Evolutionary conservation across 2,888 invertebrate species (phyloP), one percentile per base, ranked within the genome.

Genomic region (Tetanocera ferruginea): DNA sequence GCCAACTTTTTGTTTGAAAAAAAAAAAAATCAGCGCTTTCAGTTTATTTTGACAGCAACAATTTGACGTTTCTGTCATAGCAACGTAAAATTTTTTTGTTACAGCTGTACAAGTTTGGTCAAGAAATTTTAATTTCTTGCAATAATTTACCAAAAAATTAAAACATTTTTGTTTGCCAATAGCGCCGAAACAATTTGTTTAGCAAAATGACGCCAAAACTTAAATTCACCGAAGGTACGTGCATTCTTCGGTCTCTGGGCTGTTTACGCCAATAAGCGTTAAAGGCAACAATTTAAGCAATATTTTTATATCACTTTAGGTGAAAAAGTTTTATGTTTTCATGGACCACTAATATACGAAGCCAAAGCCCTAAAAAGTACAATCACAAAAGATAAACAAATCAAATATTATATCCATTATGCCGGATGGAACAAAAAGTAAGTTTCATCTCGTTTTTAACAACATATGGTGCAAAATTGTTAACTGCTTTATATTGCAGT

Each of bases 351-450:
- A 37, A 95, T 98, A 83, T 98, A 98, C 89, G 98, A 98, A 91
- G 98, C 98, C 52, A 98, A 98, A 93, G 97, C 97, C 87, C 92
- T 98, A 34, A 97, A 96, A 90, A 93, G 94, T 82, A 93, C 94
- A 75, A 91, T 95, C 81, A 93, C 94, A 2, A 96, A 96, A 89
- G 97, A 97, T 83, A 97, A 97, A 89, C 94, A 94, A 89, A 92
- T 96, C 8, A 94, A 96, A 87, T 98, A 98, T 90, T 94, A 96
- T 79, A 97, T 98, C 82, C 98, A 98, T 90, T 98, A 98, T 89
- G 97, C 97, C 82, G 98, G 98, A 2, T 98, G 98, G 98, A 98
- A 97, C 88, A 98, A 98, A 91, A 98, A 97, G 97, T 98, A 92
- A 91, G 92, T 81, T 67, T 67, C 5, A 11, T n/a, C 14, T 71